Evolutionary conservation across 1,140 invertebrate species (phyloP).

Genomic region (Chelonus insularis): DNA sequence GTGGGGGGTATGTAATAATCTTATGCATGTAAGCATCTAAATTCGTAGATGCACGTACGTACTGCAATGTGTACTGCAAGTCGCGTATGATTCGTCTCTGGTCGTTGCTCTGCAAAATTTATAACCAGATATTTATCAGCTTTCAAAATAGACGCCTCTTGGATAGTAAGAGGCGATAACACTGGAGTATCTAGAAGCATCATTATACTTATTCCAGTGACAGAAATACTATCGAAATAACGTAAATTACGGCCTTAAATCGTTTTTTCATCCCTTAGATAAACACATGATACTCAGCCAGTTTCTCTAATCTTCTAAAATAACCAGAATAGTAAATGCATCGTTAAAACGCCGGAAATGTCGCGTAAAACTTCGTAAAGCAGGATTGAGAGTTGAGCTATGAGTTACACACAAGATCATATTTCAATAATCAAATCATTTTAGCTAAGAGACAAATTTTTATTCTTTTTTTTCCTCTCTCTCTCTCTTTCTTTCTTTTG

Average conservation of each 20-base stretch:
- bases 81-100: neutral
- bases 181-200: neutral
- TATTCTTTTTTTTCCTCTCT: too few species aligned
- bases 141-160: constrained; percentile 25
- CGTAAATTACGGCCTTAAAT: too few species aligned
- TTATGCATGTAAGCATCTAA: constrained; percentile 26
- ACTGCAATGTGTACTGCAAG: neutral
- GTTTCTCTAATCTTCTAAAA: neutral
- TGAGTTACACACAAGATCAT: neutral
- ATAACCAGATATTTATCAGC: constrained; percentile 26
- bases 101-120: constrained; percentile 26
- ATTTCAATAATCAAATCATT: neutral
- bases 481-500: too few species aligned
- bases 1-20: constrained; percentile 9
- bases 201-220: neutral
- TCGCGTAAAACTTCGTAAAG: neutral
- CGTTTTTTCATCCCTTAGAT: too few species aligned
- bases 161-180: constrained; percentile 19
- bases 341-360: constrained; percentile 9
- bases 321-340: neutral
- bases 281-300: too few species aligned
- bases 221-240: neutral
- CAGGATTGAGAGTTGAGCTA: neutral
- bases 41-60: constrained; percentile 15
- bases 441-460: neutral